Percentiles rank a stretch among this genome's conserved stretches.
phyloP scores from a whole-genome alignment of 2,113 vertebrate genomes.

The Leiothrix lutea region DNA sequence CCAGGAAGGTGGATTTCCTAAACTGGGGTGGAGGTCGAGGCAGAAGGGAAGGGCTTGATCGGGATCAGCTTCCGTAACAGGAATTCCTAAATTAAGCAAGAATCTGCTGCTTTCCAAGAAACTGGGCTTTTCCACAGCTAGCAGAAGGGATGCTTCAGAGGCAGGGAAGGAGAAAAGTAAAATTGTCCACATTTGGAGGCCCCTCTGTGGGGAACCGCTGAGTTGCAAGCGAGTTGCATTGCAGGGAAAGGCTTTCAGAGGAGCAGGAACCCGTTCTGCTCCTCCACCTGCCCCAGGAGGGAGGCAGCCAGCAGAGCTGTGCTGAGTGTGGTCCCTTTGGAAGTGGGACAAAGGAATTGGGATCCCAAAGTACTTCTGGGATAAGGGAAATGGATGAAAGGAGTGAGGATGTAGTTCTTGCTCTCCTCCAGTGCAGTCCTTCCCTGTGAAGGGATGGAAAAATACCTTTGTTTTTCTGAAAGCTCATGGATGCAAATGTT shows the following conservation, averaged over 20 bases:
- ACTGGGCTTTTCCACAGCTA: conserved; percentile 20
- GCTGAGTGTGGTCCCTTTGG: background rate
- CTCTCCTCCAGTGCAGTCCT: background rate
- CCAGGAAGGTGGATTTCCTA: conserved; percentile 54
- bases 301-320: background rate
- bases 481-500: background rate
- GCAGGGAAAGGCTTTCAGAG: background rate
- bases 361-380: background rate
- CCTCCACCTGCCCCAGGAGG: background rate
- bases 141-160: conserved; percentile 17
- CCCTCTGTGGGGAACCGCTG: conserved; percentile 49
- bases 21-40: conserved; percentile 9
- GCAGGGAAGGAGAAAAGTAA: background rate
- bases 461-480: conserved; percentile 25
- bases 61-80: conserved; percentile 15
- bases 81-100: conserved; percentile 22
- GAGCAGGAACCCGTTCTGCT: background rate
- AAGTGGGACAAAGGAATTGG: accelerated
- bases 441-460: background rate
- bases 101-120: conserved; percentile 62
- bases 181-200: conserved; percentile 31
- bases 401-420: background rate
- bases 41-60: conserved; percentile 20
- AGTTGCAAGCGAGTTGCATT: background rate
- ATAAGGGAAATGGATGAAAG: background rate